Evolutionary conservation across 2,888 invertebrate species (phyloP).

Genomic region (Trilocha varians): DNA sequence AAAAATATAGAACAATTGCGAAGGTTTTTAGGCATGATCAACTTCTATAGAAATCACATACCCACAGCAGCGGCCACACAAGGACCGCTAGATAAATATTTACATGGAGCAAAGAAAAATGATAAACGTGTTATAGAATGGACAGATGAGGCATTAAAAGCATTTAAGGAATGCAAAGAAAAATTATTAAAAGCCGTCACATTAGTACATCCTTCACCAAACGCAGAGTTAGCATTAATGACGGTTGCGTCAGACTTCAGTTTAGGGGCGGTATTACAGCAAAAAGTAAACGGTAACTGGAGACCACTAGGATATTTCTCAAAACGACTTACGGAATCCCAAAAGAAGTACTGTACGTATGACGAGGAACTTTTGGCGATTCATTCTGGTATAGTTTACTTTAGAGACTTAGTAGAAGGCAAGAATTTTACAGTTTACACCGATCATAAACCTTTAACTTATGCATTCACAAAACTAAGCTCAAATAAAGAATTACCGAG

Average conservation of each 20-base stretch:
- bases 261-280: conserved; percentile 2
- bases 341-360: conserved; percentile 2
- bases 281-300: not conserved
- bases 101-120: no score
- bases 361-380: conserved; percentile 1
- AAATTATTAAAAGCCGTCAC: not conserved
- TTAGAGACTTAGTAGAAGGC: not conserved
- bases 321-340: not conserved
- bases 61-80: no score
- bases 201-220: not conserved
- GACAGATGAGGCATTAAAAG: not conserved
- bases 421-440: conserved; percentile 9
- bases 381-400: no score
- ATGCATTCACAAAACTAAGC: conserved; percentile 6
- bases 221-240: not conserved
- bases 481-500: conserved; percentile 11
- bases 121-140: not conserved
- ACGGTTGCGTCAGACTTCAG: not conserved
- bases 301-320: no score
- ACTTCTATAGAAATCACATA: no score
- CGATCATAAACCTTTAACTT: conserved; percentile 13
- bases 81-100: no score
- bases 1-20: no score
- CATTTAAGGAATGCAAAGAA: not conserved
- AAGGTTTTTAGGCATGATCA: no score